A percentile compares a stretch with the other conserved stretches of the same genome.
These are phyloP conservation scores for Tympanuchus pallidicinctus DNA, from an alignment of 2,113 vertebrate genomes.

Conservation along the genomic window DNA sequence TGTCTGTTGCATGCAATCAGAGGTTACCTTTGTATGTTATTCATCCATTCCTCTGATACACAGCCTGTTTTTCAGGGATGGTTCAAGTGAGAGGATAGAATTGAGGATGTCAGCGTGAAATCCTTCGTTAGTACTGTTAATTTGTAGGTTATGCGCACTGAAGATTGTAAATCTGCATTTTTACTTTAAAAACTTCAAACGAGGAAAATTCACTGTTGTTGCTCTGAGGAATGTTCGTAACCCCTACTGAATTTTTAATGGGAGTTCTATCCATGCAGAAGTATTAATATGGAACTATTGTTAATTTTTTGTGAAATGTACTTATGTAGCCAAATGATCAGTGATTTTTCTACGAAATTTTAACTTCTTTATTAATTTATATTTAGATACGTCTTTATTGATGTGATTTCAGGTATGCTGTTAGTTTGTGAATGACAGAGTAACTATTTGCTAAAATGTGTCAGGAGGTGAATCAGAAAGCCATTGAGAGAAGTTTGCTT, in stretches of 20 bases:
- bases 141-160: not conserved
- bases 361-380: not conserved
- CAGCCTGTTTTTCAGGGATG: not conserved
- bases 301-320: not conserved
- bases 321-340: not conserved
- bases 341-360: fast-evolving
- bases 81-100: not conserved
- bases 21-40: not conserved
- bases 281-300: not conserved
- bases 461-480: not conserved
- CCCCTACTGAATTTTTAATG: not conserved
- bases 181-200: not conserved
- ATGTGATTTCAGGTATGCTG: not conserved
- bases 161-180: not conserved
- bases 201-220: not conserved
- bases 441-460: not conserved
- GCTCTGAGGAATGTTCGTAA: not conserved
- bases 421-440: not conserved
- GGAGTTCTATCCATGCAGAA: not conserved
- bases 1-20: not conserved
- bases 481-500: not conserved
- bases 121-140: not conserved
- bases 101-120: not conserved
- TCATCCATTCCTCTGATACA: fast-evolving
- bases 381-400: not conserved